Percentiles rank a stretch among this genome's conserved stretches.
Evolutionary conservation across 2,888 invertebrate genomes (phyloP).

Genomic region (Malthinus seriepunctatus): DNA sequence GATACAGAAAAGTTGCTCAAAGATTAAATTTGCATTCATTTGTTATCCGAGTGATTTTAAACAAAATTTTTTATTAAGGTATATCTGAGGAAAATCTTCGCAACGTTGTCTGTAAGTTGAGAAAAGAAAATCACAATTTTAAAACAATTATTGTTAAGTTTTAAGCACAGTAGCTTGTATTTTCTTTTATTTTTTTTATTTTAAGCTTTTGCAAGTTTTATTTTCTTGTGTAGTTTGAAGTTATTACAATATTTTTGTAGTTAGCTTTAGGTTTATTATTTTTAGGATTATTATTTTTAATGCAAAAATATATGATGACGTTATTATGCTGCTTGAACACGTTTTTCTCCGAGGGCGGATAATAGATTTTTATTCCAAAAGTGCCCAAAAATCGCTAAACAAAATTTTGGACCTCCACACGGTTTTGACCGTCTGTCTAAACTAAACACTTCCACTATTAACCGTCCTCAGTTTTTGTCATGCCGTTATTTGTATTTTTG

Average conservation of each 20-base stretch:
- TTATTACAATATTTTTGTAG: slow-evolving; percentile 40
- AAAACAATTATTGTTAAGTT: slow-evolving; percentile 38
- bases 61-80: slow-evolving; percentile 41
- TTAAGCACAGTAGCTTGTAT: slow-evolving; percentile 50
- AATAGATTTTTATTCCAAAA: too few relatives aligned
- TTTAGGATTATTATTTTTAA: slow-evolving; percentile 40
- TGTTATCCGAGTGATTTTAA: not conserved
- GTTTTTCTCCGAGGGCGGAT: slow-evolving; percentile 18
- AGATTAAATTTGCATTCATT: slow-evolving; percentile 21
- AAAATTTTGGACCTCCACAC: too few relatives aligned
- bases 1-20: slow-evolving; percentile 36
- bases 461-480: not conserved
- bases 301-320: slow-evolving; percentile 16
- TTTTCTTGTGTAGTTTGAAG: slow-evolving; percentile 37
- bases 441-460: too few relatives aligned
- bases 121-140: slow-evolving; percentile 27
- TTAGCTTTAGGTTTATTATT: slow-evolving; percentile 39
- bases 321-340: slow-evolving; percentile 42
- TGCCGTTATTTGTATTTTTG: slow-evolving; percentile 27
- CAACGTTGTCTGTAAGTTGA: slow-evolving; percentile 52
- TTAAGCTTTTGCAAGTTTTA: slow-evolving; percentile 38
- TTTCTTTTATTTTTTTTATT: slow-evolving; percentile 30
- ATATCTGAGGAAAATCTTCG: slow-evolving; percentile 52
- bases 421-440: too few relatives aligned
- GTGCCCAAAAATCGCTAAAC: too few relatives aligned